Conservation (phyloP, 2,113 vertebrate genomes). For the Phalacrocorax carbo region DNA sequence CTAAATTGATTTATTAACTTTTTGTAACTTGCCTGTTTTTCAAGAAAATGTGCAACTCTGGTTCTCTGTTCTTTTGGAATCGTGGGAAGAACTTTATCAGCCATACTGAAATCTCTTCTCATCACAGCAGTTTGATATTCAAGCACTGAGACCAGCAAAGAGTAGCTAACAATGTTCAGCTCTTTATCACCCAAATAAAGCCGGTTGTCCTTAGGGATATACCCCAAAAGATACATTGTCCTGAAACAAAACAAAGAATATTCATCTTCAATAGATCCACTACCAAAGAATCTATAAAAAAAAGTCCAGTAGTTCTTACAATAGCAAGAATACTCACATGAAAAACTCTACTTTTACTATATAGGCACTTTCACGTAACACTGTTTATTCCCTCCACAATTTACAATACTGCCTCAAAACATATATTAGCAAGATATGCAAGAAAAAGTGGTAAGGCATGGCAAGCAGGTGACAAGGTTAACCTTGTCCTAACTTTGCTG, state of each 20-base stretch:
- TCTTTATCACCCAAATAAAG: slow-evolving; percentile 98
- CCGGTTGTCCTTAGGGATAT: slow-evolving; percentile 98
- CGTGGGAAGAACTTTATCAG: slow-evolving; percentile 96
- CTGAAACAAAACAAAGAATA: slow-evolving; percentile 67
- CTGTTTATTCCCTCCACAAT: not conserved
- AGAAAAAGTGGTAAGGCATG: not conserved
- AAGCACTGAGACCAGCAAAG: slow-evolving; percentile 93
- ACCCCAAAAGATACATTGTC: slow-evolving; percentile 97
- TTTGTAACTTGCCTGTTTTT: slow-evolving; percentile 87
- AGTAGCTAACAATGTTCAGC: slow-evolving; percentile 96
- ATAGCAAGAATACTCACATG: not conserved
- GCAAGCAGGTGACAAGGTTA: not conserved
- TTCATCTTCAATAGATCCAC: not conserved
- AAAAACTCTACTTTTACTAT: not conserved
- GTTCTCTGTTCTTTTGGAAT: slow-evolving; percentile 98
- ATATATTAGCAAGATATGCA: not conserved
- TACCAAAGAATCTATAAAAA: not conserved
- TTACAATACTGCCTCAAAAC: not conserved
- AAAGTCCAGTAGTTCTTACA: fast-evolving
- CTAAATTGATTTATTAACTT: not conserved
- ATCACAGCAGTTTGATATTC: slow-evolving; percentile 99
- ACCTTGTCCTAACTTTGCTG: not conserved
- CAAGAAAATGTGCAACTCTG: slow-evolving; percentile 96
- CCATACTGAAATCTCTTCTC: slow-evolving; percentile 97
- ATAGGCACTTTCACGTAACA: not conserved